Evolutionary conservation across 2,797 vertebrate species (phyloP).

Genomic region (Gadopsis bispinosus): DNA sequence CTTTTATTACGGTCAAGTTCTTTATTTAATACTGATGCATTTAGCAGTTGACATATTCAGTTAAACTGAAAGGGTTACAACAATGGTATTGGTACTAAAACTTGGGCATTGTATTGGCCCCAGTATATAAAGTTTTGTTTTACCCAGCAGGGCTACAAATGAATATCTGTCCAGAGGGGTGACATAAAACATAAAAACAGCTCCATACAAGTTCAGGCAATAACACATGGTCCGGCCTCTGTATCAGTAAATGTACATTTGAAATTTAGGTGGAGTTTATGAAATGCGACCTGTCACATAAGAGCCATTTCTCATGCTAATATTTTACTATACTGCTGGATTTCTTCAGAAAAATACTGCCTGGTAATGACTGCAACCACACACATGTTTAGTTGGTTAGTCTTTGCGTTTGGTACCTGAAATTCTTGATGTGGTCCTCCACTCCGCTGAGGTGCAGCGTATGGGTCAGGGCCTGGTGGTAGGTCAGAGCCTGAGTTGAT

Average conservation of each 20-base stretch:
- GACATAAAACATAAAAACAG: not conserved
- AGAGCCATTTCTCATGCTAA: no score
- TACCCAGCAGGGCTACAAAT: not conserved
- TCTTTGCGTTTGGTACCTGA: constrained; percentile 85
- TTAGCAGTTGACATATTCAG: not conserved
- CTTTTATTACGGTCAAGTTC: not conserved
- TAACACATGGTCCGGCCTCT: not conserved
- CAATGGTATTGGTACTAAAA: no score
- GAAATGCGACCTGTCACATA: not conserved
- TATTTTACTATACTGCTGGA: not conserved
- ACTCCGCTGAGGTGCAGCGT: constrained; percentile 95
- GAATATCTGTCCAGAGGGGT: not conserved
- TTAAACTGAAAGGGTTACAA: not conserved
- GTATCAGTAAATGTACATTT: not conserved
- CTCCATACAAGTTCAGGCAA: no score
- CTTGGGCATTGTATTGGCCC: not conserved
- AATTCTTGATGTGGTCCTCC: constrained; percentile 98
- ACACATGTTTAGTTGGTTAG: not conserved
- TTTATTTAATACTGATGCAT: not conserved
- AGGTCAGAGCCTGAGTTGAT: constrained; percentile 97
- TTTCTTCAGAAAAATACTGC: not conserved
- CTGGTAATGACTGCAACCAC: not conserved
- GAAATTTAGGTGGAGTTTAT: not conserved
- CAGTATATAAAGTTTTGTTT: not conserved
- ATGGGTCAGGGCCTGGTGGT: constrained; percentile 94